Percentiles rank a stretch among this genome's conserved stretches.
Evolutionary conservation across 2,113 vertebrate species (phyloP).

Genomic region (human (Homo sapiens)): GRCh38 chr2:221514001-221514500

Average conservation of each 20-base stretch:
- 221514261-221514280: background rate
- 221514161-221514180: background rate
- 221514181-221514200: background rate
- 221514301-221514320: background rate
- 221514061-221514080: background rate
- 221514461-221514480: conserved; percentile 74
- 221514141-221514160: background rate
- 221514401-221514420: background rate
- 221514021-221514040: background rate
- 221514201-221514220: background rate
- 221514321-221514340: conserved; percentile 33
- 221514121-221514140: background rate
- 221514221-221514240: background rate
- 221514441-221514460: conserved; percentile 65
- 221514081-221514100: background rate
- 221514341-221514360: background rate
- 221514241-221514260: background rate
- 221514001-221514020: background rate
- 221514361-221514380: background rate
- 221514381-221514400: background rate
- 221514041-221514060: background rate
- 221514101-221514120: background rate
- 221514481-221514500: conserved; percentile 78
- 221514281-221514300: background rate
- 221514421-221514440: conserved; percentile 50